Evolutionary conservation across 2,888 invertebrate species (phyloP), one percentile per base, ranked within the genome.

Genomic region (Pollenia griseotomentosa): DNA sequence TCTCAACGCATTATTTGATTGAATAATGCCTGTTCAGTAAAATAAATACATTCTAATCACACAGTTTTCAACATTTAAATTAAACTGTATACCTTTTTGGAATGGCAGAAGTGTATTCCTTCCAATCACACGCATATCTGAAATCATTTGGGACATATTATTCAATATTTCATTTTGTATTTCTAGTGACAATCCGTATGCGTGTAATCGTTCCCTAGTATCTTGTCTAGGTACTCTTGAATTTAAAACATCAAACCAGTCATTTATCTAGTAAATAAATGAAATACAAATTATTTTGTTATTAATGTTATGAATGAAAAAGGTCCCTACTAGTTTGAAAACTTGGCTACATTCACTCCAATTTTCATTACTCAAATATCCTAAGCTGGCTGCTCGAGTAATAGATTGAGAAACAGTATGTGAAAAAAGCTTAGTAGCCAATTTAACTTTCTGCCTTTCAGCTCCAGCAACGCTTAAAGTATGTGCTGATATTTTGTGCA

Each of bases 371-470:
- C 12, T 66, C 11, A 19, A 66, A 66, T 48, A 66, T 11, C 53
- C 70, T n/a, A 40, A 23, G 53, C 53, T 70, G 53, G 53, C 70
- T 14, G 73, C 46, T 48, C 73, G 44, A 16, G 59, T 73, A 19
- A 79, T 46, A 19, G 79, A 57, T 61, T 70, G 57, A 12, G 80
- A 46, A 44, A 59, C 16, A 16, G 68, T 70, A 46, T 79, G 66
- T 19, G 80, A 80, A n/a, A 80, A 80, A 19, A 80, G 68, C 42
- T 71, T 80, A 8, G 71, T 70, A 19, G 80, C 71, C 80, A 79
- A 33, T 70, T 70, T 79, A 68, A 79, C 59, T 19, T 79, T 70
- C 4, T 78, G 65, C 46, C 66, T 68, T 14, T 16, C 57, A 68
- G 65, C 44, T 73, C 73, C 73, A 77, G 4, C 48, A 16, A 77